Evolutionary conservation across 1,140 invertebrate genomes (phyloP), one percentile per base, ranked within the genome.

Genomic region (Acromyrmex echinatior): DNA sequence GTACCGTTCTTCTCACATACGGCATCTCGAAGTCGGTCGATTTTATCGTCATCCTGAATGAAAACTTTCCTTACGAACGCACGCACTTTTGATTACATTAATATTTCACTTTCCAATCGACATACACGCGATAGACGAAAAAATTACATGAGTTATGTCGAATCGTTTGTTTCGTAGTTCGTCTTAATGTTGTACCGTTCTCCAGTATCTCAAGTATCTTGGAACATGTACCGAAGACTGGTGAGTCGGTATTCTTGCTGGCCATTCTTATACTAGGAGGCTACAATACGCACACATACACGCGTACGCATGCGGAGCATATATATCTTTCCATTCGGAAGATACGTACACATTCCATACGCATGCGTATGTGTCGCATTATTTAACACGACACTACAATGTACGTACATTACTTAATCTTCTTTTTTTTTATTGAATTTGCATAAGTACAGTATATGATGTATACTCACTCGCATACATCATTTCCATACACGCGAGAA

Each of bases 141-240:
- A 39, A 68, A 58, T 21, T n/a, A 25, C 51, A 16, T 0, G 6
- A 0, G 5, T 25, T 28, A 12, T 12, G 51, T 56, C 39, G 28
- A 7, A 73, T 5, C 31, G 51, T 65, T 68, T 25, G 16, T 28
- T 49, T n/a, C 4, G 28, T 10, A 3, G 9, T 56, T 14, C 0
- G 45, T n/a, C 14, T 12, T 18, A 31, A 39, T 12, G 39, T 70
- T 39, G 1, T 76, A 18, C 28, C 73, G 68, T 65, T 31, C 84
- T 79, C 18, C 66, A 76, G 35, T 68, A 63, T 68, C 39, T 45
- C 39, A 45, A 45, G 39, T 45, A 45, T 45, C 63, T 82, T 56
- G 74, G 58, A 89, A 85, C 92, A 93, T 88, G 91, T 93, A 92
- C 86, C 56, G 81, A 87, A 93, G 88, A 92, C 89, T 92, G 87